Conservation (phyloP, 2,113 vertebrate genomes). For the Calyptomena viridis region DNA sequence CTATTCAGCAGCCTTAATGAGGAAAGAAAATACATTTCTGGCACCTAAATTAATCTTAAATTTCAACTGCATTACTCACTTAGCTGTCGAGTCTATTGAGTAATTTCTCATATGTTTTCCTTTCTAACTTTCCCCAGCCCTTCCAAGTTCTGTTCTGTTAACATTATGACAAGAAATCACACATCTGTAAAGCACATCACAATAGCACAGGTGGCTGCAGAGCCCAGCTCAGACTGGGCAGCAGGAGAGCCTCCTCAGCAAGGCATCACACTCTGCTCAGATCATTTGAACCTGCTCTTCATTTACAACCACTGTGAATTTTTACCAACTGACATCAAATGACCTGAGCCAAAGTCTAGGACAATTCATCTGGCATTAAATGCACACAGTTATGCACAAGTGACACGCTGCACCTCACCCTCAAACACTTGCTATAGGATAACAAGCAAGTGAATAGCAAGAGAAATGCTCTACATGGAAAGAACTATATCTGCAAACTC, state of each 20-base stretch:
- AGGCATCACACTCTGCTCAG: background rate
- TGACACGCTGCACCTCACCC: background rate
- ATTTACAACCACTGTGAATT: background rate
- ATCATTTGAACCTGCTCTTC: background rate
- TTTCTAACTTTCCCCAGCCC: background rate
- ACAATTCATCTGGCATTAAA: background rate
- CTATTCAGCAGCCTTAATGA: background rate
- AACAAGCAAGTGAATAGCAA: background rate
- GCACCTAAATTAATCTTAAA: background rate
- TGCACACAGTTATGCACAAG: fast-evolving
- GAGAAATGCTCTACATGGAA: background rate
- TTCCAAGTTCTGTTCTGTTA: background rate
- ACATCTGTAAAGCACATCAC: background rate
- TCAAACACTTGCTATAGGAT: background rate
- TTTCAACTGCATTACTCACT: background rate
- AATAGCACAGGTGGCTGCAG: fast-evolving
- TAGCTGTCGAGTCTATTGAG: background rate
- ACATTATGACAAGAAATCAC: fast-evolving
- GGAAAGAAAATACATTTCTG: background rate
- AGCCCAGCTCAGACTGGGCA: background rate
- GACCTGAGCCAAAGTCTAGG: background rate
- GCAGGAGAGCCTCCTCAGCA: background rate
- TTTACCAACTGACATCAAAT: background rate
- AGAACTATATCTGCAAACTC: background rate
- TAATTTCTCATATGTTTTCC: background rate